Evolutionary conservation across 2,113 vertebrate genomes (phyloP).

Genomic region (Tangachromis dhanisi): DNA sequence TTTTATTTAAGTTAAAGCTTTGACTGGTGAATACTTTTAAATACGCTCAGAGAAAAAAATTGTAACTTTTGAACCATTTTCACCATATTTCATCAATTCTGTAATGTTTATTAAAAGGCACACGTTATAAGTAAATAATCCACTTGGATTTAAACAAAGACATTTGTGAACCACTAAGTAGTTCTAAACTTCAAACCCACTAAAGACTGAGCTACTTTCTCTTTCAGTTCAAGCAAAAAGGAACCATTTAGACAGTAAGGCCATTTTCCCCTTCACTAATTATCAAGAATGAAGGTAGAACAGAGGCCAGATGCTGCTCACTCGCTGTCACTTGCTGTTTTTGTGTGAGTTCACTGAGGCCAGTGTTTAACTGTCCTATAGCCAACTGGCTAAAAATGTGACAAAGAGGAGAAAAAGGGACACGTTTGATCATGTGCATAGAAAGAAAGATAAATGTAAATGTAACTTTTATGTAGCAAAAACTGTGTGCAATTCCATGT

Average conservation of each 20-base stretch:
- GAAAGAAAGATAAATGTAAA: background rate
- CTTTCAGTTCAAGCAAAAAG: background rate
- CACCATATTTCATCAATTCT: background rate
- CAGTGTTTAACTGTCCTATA: background rate
- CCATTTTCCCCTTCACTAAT: background rate
- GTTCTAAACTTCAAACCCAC: background rate
- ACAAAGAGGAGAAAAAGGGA: fast-evolving
- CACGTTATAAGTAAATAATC: background rate
- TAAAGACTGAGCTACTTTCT: background rate
- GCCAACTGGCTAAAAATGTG: background rate
- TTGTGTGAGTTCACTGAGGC: background rate
- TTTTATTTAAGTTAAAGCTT: background rate
- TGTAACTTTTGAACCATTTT: background rate
- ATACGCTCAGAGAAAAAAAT: background rate
- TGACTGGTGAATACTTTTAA: background rate
- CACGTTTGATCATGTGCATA: background rate
- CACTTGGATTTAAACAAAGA: background rate
- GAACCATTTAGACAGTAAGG: background rate
- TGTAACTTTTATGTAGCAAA: background rate
- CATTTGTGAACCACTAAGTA: background rate
- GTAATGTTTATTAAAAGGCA: background rate
- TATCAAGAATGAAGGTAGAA: background rate
- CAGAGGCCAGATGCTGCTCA: background rate
- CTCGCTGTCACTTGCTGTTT: background rate
- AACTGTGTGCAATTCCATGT: background rate